Evolutionary conservation across 2,888 invertebrate species (phyloP).

Genomic region (Nymphalis c-album): DNA sequence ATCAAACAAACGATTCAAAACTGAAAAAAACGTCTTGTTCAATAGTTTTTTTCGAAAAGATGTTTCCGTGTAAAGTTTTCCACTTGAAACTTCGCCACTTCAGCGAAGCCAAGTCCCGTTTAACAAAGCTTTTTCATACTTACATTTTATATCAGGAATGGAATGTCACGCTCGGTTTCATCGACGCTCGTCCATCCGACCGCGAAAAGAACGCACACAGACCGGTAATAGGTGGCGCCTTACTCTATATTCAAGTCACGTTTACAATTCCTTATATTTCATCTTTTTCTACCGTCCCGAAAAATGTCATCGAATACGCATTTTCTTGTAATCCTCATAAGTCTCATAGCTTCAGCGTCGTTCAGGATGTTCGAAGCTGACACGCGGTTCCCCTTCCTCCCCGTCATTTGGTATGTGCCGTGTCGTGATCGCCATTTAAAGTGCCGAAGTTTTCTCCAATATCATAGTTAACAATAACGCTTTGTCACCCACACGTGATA

Average conservation of each 20-base stretch:
- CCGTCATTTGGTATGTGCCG: slow-evolving; percentile 64
- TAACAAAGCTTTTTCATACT: slow-evolving; percentile 81
- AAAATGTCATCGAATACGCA: slow-evolving; percentile 82
- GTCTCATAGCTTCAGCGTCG: slow-evolving; percentile 72
- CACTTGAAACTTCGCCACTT: slow-evolving; percentile 81
- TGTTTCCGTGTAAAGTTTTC: slow-evolving; percentile 80
- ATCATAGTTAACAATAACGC: slow-evolving; percentile 44
- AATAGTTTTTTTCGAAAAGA: slow-evolving; percentile 75
- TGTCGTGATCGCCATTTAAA: slow-evolving; percentile 67
- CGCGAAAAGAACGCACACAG: slow-evolving; percentile 74
- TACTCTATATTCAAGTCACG: slow-evolving; percentile 75
- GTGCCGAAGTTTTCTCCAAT: slow-evolving; percentile 48
- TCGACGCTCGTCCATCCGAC: slow-evolving; percentile 72
- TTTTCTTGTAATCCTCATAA: slow-evolving; percentile 81
- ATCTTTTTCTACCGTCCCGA: slow-evolving; percentile 79
- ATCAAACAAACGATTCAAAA: slow-evolving; percentile 3
- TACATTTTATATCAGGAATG: slow-evolving; percentile 79
- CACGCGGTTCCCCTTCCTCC: slow-evolving; percentile 51
- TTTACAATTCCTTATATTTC: slow-evolving; percentile 81
- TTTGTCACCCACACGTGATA: slow-evolving; percentile 37
- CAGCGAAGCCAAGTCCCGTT: slow-evolving; percentile 77
- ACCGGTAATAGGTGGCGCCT: slow-evolving; percentile 78
- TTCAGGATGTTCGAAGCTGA: slow-evolving; percentile 53
- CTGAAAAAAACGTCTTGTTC: slow-evolving; percentile 23
- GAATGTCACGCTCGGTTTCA: slow-evolving; percentile 79